Evolutionary conservation across 2,113 vertebrate species (phyloP).

Genomic region (Triplophysa tibetana): DNA sequence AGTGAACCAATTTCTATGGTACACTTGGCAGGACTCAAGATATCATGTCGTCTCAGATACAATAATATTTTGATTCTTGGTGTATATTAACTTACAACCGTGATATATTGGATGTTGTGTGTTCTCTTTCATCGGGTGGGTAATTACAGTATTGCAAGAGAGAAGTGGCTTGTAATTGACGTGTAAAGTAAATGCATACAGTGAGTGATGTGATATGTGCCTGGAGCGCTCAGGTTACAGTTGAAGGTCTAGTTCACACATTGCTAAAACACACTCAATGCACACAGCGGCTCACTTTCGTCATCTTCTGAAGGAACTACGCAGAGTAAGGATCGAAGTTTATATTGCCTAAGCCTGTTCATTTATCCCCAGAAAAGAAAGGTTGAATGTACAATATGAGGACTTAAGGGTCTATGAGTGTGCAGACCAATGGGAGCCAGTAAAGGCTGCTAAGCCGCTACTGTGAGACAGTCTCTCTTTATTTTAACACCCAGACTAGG

Average conservation of each 20-base stretch:
- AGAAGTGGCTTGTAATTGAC: conserved; percentile 19
- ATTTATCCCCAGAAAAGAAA: not conserved
- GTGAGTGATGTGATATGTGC: conserved; percentile 13
- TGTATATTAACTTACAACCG: too few species aligned
- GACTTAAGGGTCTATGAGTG: not conserved
- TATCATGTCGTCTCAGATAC: too few species aligned
- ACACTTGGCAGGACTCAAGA: too few species aligned
- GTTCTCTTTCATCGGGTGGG: not conserved
- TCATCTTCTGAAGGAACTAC: not conserved
- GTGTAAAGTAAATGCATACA: conserved; percentile 31
- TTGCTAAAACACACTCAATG: not conserved
- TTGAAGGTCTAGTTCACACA: not conserved
- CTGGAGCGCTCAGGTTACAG: not conserved
- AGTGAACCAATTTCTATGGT: too few species aligned
- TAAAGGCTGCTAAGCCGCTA: not conserved
- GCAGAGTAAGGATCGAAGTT: not conserved
- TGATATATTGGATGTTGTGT: too few species aligned
- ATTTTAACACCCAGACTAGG: not conserved
- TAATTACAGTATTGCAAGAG: conserved; percentile 28
- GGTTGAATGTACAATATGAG: not conserved
- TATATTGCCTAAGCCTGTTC: not conserved
- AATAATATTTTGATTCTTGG: too few species aligned
- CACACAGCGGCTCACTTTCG: not conserved
- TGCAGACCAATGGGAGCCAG: not conserved
- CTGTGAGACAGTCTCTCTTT: not conserved